Evolutionary conservation across 2,888 invertebrate genomes (phyloP).

Genomic region (Drosophila stalkeri): DNA sequence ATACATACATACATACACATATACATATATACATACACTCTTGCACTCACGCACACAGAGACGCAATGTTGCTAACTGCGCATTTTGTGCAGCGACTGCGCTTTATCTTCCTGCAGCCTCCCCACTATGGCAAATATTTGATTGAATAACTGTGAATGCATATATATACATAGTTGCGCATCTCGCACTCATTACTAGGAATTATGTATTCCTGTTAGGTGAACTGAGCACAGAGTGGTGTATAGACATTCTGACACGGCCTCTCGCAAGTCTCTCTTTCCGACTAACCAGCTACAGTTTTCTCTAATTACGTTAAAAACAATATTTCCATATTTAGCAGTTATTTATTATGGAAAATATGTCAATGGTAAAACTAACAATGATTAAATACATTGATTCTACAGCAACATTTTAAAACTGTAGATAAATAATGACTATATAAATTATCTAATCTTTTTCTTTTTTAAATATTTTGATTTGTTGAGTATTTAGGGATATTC

Average conservation of each 20-base stretch:
- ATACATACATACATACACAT: background rate
- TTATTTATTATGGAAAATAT: constrained; percentile 18
- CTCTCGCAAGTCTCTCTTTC: constrained; percentile 8
- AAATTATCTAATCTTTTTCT: too few relatives aligned
- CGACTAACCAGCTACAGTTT: constrained; percentile 1
- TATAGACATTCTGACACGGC: constrained; percentile 3
- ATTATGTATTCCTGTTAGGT: constrained; percentile 18
- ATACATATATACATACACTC: background rate
- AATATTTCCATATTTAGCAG: constrained; percentile 15
- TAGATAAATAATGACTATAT: too few relatives aligned
- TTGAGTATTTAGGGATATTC: too few relatives aligned
- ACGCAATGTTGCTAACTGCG: background rate
- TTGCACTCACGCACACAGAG: background rate
- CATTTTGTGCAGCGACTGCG: constrained; percentile 7
- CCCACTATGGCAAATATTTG: background rate
- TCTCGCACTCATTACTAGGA: constrained; percentile 30
- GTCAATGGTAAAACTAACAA: constrained; percentile 1
- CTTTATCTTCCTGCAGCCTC: background rate
- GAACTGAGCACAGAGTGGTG: constrained; percentile 28
- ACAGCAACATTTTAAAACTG: too few relatives aligned
- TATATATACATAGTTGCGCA: constrained; percentile 19
- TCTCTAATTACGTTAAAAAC: background rate
- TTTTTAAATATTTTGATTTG: too few relatives aligned
- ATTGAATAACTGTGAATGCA: constrained; percentile 8
- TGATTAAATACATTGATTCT: too few relatives aligned